phyloP scores from a whole-genome alignment of 2,888 invertebrate species.

The Diogma glabrata region DNA sequence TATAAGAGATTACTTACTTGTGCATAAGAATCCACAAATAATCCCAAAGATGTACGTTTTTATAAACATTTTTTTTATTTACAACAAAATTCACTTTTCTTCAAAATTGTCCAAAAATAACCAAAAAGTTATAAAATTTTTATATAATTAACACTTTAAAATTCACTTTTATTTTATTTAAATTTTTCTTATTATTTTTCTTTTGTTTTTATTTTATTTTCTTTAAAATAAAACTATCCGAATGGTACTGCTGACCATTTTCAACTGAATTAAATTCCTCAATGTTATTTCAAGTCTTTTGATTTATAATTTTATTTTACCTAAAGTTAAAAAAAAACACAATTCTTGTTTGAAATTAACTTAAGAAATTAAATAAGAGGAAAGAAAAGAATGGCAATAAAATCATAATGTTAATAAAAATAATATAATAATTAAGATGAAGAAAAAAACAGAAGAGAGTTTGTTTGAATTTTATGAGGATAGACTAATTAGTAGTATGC shows the following conservation, averaged over 20 bases:
- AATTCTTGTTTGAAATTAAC: too few relatives aligned
- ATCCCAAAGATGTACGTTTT: conserved; percentile 5
- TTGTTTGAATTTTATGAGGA: too few relatives aligned
- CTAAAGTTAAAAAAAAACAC: too few relatives aligned
- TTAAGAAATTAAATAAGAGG: too few relatives aligned
- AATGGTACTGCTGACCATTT: conserved; percentile 23
- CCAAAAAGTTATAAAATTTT: too few relatives aligned
- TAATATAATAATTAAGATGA: too few relatives aligned
- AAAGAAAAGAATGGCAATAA: too few relatives aligned
- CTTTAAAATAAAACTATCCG: conserved; percentile 17
- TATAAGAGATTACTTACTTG: conserved; percentile 8
- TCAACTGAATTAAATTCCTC: conserved; percentile 20
- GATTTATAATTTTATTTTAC: conserved; percentile 1
- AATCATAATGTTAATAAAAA: too few relatives aligned
- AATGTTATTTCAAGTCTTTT: conserved; percentile 3
- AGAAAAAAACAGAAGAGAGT: too few relatives aligned
- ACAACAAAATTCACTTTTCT: neutral
- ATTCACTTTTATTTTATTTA: neutral
- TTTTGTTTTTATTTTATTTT: neutral
- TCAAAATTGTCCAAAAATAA: too few relatives aligned
- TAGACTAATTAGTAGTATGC: too few relatives aligned
- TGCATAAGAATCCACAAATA: conserved; percentile 8
- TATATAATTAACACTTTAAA: too few relatives aligned
- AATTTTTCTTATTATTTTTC: conserved; percentile 10
- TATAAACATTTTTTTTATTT: conserved; percentile 6